A percentile compares a stretch with the other conserved stretches of the same genome.
Conservation (phyloP, 2,113 vertebrate genomes). For the Gallinago media region DNA sequence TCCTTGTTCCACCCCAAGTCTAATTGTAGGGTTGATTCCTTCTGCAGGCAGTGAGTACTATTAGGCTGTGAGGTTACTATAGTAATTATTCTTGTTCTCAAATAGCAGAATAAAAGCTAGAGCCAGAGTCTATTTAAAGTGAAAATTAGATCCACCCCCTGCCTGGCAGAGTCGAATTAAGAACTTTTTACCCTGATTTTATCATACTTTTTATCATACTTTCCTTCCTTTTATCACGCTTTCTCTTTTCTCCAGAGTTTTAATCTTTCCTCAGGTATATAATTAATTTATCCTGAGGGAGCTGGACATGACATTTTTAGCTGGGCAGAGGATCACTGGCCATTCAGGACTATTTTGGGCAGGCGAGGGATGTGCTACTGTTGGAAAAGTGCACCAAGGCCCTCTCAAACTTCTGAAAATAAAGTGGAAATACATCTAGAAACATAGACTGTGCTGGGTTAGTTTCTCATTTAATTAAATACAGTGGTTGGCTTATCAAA, state of each 20-base stretch:
- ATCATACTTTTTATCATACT: not conserved
- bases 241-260: not conserved
- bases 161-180: conserved; percentile 55
- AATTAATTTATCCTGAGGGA: not conserved
- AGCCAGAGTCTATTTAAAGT: conserved; percentile 59
- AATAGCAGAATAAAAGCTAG: conserved; percentile 64
- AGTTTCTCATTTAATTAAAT: not conserved
- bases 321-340: not conserved
- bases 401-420: not conserved
- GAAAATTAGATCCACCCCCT: conserved; percentile 65
- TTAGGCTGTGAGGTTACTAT: not conserved
- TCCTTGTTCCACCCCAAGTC: not conserved
- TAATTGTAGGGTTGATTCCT: conserved; percentile 7
- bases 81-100: conserved; percentile 63
- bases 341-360: not conserved
- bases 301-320: not conserved
- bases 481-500: not conserved
- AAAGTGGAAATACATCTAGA: too few relatives aligned
- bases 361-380: not conserved
- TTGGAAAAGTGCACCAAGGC: not conserved
- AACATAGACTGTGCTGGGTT: not conserved
- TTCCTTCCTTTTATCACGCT: not conserved
- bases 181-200: conserved; percentile 16
- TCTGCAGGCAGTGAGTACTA: not conserved
- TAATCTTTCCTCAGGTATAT: not conserved